Evolutionary conservation across 2,113 vertebrate species (phyloP), one percentile per base, ranked within the genome.

Genomic region (Chaenogobius annularis): DNA sequence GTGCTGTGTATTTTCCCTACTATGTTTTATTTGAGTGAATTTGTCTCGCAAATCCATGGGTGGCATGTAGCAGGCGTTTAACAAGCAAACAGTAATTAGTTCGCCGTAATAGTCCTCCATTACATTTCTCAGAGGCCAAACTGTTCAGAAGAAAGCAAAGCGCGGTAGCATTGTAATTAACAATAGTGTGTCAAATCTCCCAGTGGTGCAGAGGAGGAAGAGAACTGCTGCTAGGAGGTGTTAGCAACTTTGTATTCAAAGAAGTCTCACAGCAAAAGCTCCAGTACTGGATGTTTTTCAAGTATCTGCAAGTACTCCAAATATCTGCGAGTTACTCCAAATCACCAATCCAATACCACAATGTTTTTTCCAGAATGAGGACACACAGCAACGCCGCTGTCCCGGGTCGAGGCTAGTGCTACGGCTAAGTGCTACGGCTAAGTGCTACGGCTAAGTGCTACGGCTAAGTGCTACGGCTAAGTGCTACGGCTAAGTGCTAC

Each of bases 1-100:
- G 73, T 62, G 44, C 74, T 75, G 54, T 74, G 37, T 40, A 35
- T 81, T 83, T 76, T 66, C 48, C 48, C 65, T 23, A 4, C 13
- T 54, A 56, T 77, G 65, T 79, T 88, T 81, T 77, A 15, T 63
- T 84, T 56, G 66, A 47, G 84, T 74, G 79, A 61, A 44, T 85
- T 69, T 75, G 44, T 85, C 79, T 89, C 47, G 70, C 72, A 82
- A 83, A 87, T 84, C 79, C 85, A 87, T 74, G 83, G 85, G 81
- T 79, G 82, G 85, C 82, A 58, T 82, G 75, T 70, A 75, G 74
- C 74, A 87, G 66, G 68, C 81, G 75, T 84, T 88, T 78, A 71
- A 78, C 80, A 87, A 89, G 87, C 81, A 89, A 87, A 86, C 74
- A 79, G 72, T 86, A 85, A 89, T 88, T 90, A 91, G 88, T 88